Conservation (phyloP, 2,797 vertebrate species). For the Onychomys arenicola region DNA sequence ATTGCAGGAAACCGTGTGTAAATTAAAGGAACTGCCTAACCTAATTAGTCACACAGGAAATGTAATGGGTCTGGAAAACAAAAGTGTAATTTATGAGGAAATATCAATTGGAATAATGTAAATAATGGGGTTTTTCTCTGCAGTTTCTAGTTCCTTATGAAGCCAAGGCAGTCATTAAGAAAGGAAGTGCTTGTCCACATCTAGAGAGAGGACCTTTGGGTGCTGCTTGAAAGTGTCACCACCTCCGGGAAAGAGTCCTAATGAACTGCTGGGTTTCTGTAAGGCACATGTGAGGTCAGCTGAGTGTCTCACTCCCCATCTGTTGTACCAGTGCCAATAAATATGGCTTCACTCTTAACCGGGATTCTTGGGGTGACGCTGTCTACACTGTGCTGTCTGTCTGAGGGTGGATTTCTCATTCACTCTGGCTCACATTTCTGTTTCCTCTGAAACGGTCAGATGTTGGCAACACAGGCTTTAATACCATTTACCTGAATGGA, state of each 20-base stretch:
- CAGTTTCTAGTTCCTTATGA: slow-evolving; percentile 44
- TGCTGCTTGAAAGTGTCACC: not conserved
- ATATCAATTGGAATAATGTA: slow-evolving; percentile 78
- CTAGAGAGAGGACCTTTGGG: slow-evolving; percentile 43
- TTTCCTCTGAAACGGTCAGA: not conserved
- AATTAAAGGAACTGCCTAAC: slow-evolving; percentile 78
- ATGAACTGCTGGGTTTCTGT: not conserved
- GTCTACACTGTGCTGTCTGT: accelerated
- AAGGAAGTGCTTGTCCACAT: slow-evolving; percentile 60
- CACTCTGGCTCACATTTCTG: accelerated
- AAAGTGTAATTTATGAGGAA: slow-evolving; percentile 78
- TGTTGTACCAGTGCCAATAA: accelerated
- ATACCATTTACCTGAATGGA: not conserved
- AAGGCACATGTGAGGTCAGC: not conserved
- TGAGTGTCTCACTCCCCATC: not conserved
- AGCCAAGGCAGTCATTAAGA: slow-evolving; percentile 58
- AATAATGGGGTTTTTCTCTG: slow-evolving; percentile 74
- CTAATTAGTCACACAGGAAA: slow-evolving; percentile 83
- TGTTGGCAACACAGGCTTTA: not conserved
- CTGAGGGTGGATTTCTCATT: not conserved
- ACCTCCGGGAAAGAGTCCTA: slow-evolving; percentile 8
- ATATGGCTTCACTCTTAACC: not conserved
- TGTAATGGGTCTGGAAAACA: slow-evolving; percentile 76
- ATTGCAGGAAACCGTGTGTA: slow-evolving; percentile 78
- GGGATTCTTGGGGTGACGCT: not conserved